These are phyloP conservation scores for Helostoma temminkii DNA, from an alignment of 2,797 vertebrate species.

Conservation along the genomic window DNA sequence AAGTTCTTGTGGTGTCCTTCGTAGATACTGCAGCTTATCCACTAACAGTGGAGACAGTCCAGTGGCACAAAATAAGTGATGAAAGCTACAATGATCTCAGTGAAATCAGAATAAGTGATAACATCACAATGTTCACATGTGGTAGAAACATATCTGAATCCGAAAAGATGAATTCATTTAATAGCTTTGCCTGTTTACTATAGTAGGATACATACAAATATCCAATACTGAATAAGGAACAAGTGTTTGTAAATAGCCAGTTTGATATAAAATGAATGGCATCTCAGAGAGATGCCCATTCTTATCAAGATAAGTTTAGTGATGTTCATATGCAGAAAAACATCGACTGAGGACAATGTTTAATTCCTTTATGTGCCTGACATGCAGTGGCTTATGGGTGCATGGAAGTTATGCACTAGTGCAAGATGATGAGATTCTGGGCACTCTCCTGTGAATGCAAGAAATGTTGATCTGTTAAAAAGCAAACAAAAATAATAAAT, in stretches of 20 bases:
- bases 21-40: constrained; percentile 47
- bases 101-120: constrained; percentile 23
- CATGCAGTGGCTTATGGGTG: constrained; percentile 60
- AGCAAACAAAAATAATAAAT: constrained; percentile 70
- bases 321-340: constrained; percentile 12
- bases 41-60: constrained; percentile 44
- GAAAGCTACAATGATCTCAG: constrained; percentile 19
- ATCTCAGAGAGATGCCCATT: constrained; percentile 47
- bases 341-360: constrained; percentile 17
- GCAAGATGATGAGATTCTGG: constrained; percentile 55
- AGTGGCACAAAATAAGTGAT: constrained; percentile 50
- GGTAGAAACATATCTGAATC: constrained; percentile 14
- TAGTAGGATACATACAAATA: constrained; percentile 29
- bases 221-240: constrained; percentile 30
- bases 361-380: constrained; percentile 44
- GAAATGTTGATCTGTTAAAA: constrained; percentile 51
- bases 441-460: constrained; percentile 67
- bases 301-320: constrained; percentile 32
- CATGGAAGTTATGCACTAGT: constrained; percentile 44
- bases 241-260: constrained; percentile 61
- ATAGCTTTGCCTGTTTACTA: constrained; percentile 22
- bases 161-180: constrained; percentile 6
- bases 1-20: constrained; percentile 33
- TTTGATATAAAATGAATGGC: constrained; percentile 58
- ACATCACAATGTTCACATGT: constrained; percentile 21